phyloP scores from a whole-genome alignment of 1,140 invertebrate species.

The Epicauta chinensis region DNA sequence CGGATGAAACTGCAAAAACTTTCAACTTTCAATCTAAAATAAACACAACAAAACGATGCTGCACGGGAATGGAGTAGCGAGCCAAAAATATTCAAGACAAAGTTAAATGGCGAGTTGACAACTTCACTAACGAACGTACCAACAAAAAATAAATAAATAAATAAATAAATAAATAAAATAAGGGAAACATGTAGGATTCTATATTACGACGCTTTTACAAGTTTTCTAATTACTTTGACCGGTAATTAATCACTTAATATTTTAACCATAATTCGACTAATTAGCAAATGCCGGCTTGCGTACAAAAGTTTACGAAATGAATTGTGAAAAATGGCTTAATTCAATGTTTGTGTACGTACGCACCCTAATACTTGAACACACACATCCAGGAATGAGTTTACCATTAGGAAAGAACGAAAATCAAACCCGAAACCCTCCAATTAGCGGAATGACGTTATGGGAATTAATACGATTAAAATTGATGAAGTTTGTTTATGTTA shows the following conservation, averaged over 20 bases:
- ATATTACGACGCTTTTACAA: constrained; percentile 15
- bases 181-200: too few relatives aligned
- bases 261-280: constrained; percentile 18
- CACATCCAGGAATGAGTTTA: too few relatives aligned
- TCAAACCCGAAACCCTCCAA: constrained; percentile 7
- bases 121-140: too few relatives aligned
- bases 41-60: constrained; percentile 14
- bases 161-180: too few relatives aligned
- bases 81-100: too few relatives aligned
- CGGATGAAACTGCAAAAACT: neutral
- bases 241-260: constrained; percentile 20
- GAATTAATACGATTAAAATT: constrained; percentile 18
- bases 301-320: constrained; percentile 5
- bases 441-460: constrained; percentile 9
- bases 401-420: too few relatives aligned
- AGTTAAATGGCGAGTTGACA: too few relatives aligned
- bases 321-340: constrained; percentile 1
- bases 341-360: too few relatives aligned
- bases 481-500: constrained; percentile 2
- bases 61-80: neutral
- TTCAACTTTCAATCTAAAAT: constrained; percentile 5
- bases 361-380: too few relatives aligned
- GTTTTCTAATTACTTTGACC: constrained; percentile 19
- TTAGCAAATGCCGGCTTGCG: constrained; percentile 12
- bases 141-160: too few relatives aligned